Base-by-base conservation (phyloP, 2,797 vertebrate species). In the Sebastes itinus region DNA sequence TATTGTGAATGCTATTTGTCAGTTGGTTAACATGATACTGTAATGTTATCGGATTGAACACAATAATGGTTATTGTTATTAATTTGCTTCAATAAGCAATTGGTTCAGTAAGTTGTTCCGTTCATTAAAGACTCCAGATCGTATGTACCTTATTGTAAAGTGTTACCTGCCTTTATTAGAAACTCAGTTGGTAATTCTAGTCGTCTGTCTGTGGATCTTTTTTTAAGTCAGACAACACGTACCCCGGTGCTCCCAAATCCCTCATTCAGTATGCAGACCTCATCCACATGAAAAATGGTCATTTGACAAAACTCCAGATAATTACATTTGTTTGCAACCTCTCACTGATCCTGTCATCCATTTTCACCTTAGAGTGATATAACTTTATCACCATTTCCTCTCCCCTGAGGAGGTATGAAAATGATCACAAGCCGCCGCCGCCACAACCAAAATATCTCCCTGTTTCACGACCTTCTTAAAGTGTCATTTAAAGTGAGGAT, bases 301-400 rank as follows among this genome's bases (percentile, higher is more conserved):
- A 73, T 84, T 73, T 86, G 62, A 75, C 58, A 54, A 75, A 33
- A 80, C 66, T 76, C 70, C 58, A 46, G 75, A 80, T 88, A 80
- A 87, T 87, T 82, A 59, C 32, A 72, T 87, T 91, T 81, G 77
- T 87, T 77, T 86, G 75, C 67, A 80, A 80, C 84, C 76, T 84
- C 75, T 82, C 77, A 74, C 82, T 80, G 84, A 81, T 80, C 72
- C 85, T 62, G 80, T 85, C 81, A 88, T 92, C 83, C 85, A 91
- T 93, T 94, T 91, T 89, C 88, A 92, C 90, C 88, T 80, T 85
- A 85, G 85, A 75, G 4, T 91, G 89, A 90, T 81, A 70, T 75
- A 73, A 80, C 86, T 89, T 83, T 85, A 65, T 75, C 61, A 62
- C 54, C 72, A 80, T 81, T 89, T 88, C 88, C 61, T 42, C 77